A percentile compares a stretch with the other conserved stretches of the same genome.
Conservation (phyloP, 2,888 invertebrate genomes). For the Watsonalla binaria region DNA sequence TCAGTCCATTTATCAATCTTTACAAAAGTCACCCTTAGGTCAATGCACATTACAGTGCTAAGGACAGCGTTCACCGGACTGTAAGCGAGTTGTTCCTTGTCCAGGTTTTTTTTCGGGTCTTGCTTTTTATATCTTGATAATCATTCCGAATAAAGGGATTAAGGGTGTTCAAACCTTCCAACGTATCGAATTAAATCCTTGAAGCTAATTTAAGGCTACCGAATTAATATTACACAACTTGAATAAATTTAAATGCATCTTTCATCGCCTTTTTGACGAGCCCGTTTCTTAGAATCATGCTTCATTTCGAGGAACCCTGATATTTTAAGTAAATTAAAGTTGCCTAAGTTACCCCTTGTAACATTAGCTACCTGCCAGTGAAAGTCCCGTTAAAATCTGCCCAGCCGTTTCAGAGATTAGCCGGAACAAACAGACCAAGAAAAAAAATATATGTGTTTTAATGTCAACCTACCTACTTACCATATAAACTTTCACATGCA, state of each 20-base stretch:
- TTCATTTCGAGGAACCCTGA: too few species aligned
- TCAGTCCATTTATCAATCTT: constrained; percentile 46
- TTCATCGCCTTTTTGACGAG: constrained; percentile 25
- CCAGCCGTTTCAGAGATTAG: too few species aligned
- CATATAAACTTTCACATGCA: too few species aligned
- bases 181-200: constrained; percentile 15
- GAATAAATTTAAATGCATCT: constrained; percentile 51
- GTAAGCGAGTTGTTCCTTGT: not conserved
- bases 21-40: constrained; percentile 39
- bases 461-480: too few species aligned
- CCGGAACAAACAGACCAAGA: too few species aligned
- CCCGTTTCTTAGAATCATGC: constrained; percentile 36
- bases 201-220: constrained; percentile 49
- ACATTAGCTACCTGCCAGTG: too few species aligned
- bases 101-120: not conserved
- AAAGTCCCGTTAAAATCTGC: too few species aligned
- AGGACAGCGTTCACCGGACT: constrained; percentile 11
- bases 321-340: too few species aligned
- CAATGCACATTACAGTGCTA: constrained; percentile 52
- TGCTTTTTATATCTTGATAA: not conserved
- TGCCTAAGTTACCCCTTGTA: too few species aligned
- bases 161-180: not conserved
- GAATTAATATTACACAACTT: constrained; percentile 57
- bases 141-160: not conserved
- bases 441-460: too few species aligned